Percentiles rank a stretch among this genome's conserved stretches.
Conservation (phyloP, 1,140 invertebrate species). For the Chionoecetes opilio region DNA sequence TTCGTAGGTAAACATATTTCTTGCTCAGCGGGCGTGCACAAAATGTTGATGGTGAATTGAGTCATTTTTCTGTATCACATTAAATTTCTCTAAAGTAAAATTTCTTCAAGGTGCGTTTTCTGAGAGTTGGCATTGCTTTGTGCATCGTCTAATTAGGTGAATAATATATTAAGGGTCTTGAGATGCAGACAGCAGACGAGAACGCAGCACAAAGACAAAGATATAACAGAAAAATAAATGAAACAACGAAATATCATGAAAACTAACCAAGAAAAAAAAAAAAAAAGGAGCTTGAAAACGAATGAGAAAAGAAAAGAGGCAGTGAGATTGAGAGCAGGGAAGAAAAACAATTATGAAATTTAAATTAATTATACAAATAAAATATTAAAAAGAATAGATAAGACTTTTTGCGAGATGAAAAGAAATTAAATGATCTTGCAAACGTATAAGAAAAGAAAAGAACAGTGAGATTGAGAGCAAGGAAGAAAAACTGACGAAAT, state of each 20-base stretch:
- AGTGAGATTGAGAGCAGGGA: neutral
- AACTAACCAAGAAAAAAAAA: neutral
- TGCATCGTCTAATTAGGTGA: neutral
- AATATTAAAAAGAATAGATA: neutral
- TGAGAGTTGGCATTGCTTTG: neutral
- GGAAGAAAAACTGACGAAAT: too few species aligned
- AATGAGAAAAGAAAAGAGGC: neutral
- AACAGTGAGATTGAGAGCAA: too few species aligned
- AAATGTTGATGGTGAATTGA: too few species aligned
- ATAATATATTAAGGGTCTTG: neutral
- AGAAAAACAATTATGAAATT: neutral
- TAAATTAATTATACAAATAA: neutral
- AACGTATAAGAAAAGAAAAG: too few species aligned
- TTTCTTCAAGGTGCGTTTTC: too few species aligned
- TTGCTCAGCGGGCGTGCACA: too few species aligned
- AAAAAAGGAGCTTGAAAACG: neutral
- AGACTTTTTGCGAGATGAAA: too few species aligned
- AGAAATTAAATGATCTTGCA: too few species aligned
- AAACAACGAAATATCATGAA: neutral
- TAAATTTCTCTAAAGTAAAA: too few species aligned
- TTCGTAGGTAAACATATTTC: neutral
- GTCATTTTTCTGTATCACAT: too few species aligned
- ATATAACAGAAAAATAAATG: neutral
- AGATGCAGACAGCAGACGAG: neutral
- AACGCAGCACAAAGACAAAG: neutral